Evolutionary conservation across 2,113 vertebrate species (phyloP).

Genomic region (Lepus timidus): DNA sequence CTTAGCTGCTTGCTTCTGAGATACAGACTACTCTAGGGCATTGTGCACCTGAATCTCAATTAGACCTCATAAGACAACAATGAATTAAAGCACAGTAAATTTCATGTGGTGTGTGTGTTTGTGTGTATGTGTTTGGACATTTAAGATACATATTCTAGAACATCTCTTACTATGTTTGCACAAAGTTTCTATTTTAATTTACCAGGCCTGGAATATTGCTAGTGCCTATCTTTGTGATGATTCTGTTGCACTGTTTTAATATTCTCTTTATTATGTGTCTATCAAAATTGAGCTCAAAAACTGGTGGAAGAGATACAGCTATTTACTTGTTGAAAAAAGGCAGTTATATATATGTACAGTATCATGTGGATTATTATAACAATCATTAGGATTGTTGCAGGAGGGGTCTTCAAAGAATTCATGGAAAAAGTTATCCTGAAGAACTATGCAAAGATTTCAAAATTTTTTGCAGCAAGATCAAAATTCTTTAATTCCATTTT

Average conservation of each 20-base stretch:
- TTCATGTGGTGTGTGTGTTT: not conserved
- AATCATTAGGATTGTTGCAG: not conserved
- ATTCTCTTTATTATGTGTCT: not conserved
- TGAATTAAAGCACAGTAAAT: not conserved
- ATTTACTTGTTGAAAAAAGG: not conserved
- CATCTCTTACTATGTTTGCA: not conserved
- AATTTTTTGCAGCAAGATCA: too few species aligned
- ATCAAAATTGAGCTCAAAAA: slow-evolving; percentile 44
- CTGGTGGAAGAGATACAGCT: not conserved
- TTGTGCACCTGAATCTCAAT: slow-evolving; percentile 26
- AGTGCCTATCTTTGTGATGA: slow-evolving; percentile 27
- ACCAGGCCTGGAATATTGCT: not conserved
- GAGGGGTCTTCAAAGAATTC: too few species aligned
- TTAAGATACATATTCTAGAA: not conserved
- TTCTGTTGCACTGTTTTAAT: not conserved
- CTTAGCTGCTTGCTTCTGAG: slow-evolving; percentile 25
- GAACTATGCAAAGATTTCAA: too few species aligned
- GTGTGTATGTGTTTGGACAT: not conserved
- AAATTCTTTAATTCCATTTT: too few species aligned
- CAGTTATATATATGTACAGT: not conserved
- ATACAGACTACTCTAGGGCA: slow-evolving; percentile 26
- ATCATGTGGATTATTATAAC: too few species aligned
- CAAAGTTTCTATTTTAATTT: slow-evolving; percentile 21
- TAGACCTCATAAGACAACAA: slow-evolving; percentile 21
- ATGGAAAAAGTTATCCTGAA: too few species aligned